Base-by-base conservation (phyloP, 2,888 invertebrate genomes). In the Pyrocoelia pectoralis region DNA sequence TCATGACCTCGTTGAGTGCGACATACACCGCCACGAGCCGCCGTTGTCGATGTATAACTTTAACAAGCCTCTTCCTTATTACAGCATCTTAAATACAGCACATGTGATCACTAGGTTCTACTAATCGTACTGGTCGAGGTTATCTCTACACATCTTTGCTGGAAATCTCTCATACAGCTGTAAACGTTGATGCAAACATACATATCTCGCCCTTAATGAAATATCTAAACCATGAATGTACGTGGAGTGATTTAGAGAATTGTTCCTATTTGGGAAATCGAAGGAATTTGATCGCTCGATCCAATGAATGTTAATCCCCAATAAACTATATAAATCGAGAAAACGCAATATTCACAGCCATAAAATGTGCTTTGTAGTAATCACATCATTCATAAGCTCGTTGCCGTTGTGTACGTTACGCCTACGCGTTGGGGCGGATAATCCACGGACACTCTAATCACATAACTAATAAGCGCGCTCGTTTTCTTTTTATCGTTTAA, bases 61-160 rank as follows among this genome's bases (percentile, higher is more conserved):
- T 78, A 77, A 78, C 76, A 77, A 78, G 77, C 75, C 74, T 75
- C 76, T 78, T 79, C 78, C 79, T 79, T 77, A 78, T 78, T 79
- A 78, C 72, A 70, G 73, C 74, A 74, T 74, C 76, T 73, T 76
- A 73, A 74, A 78, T 24, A 74, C 74, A 74, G 74, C 74, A 74
- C 75, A 75, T 74, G 72, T 76, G 75, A 76, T 75, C 74, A 69
- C 72, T 73, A 73, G 73, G 69, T 69, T 46, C 38, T 70, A 72
- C 73, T 65, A 65, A 69, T 66, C 68, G 69, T 59, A 41, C 73
- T 75, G 76, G 75, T 75, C 76, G 75, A 75, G 75, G 74, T 72
- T 76, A 76, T 76, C 76, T 74, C 58, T 70, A 73, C 73, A 73
- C 72, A 76, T 76, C 75, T 69, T 73, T 73, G 75, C 74, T 70